These are phyloP conservation scores for Blera fallax DNA, from an alignment of 2,888 invertebrate species.

Conservation along the genomic window DNA sequence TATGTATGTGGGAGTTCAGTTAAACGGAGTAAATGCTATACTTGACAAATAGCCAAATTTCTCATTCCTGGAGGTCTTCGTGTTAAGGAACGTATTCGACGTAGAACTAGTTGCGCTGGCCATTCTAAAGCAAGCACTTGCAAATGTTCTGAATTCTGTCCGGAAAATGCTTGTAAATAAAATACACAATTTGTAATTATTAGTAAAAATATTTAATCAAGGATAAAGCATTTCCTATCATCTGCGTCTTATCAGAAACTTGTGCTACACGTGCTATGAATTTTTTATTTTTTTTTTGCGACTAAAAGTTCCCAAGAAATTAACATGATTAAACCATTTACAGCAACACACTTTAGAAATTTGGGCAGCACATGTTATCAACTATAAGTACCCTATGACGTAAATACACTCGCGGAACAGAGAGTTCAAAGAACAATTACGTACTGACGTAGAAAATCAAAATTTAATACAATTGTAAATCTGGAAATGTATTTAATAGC, in stretches of 20 bases:
- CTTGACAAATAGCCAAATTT: too few species aligned
- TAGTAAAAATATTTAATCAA: neutral
- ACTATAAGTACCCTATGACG: too few species aligned
- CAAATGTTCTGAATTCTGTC: neutral
- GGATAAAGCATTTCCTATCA: neutral
- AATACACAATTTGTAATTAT: too few species aligned
- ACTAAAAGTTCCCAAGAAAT: neutral
- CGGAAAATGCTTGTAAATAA: neutral
- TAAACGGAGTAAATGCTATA: neutral
- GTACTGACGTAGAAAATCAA: too few species aligned
- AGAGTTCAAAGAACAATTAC: too few species aligned
- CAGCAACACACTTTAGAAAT: neutral
- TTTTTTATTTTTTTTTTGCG: neutral
- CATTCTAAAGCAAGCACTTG: neutral
- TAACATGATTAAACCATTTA: neutral
- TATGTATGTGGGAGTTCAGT: neutral
- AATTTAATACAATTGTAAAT: too few species aligned
- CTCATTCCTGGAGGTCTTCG: too few species aligned
- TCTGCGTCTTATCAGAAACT: neutral
- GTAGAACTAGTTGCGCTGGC: neutral
- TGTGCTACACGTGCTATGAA: neutral
- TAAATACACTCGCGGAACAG: too few species aligned
- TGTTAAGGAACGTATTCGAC: too few species aligned
- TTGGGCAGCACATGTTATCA: neutral
- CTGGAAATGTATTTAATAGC: too few species aligned